Conservation (phyloP, 2,888 invertebrate species). For the Hartigia nigra region DNA sequence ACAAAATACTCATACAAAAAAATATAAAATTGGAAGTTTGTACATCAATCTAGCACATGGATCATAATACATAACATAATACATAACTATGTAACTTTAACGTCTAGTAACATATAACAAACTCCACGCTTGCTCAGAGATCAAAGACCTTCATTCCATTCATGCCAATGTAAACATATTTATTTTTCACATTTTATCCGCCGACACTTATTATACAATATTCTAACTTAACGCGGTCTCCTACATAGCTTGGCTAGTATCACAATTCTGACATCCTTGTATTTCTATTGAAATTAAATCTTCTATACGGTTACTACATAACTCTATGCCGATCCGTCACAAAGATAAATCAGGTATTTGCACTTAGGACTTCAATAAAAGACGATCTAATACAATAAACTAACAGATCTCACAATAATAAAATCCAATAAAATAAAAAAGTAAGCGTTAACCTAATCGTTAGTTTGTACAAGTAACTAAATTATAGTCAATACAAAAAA, state of each 20-base stretch:
- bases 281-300: conserved; percentile 15
- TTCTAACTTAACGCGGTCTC: conserved; percentile 2
- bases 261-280: conserved; percentile 53
- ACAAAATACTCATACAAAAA: conserved; percentile 62
- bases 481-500: background rate
- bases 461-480: background rate
- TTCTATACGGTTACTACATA: conserved; percentile 20
- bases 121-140: conserved; percentile 46
- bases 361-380: background rate
- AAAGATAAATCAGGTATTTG: background rate
- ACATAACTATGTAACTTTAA: conserved; percentile 44
- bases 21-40: conserved; percentile 56
- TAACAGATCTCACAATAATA: background rate
- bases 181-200: conserved; percentile 1
- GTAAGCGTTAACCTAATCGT: background rate
- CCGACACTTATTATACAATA: background rate
- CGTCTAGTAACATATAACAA: conserved; percentile 53
- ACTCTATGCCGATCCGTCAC: conserved; percentile 29
- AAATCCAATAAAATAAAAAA: background rate
- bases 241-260: conserved; percentile 58
- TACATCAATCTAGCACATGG: conserved; percentile 52
- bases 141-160: conserved; percentile 4
- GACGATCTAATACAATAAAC: background rate
- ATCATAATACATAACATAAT: conserved; percentile 48
- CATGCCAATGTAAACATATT: background rate